Percentiles rank a stretch among this genome's conserved stretches.
Evolutionary conservation across 2,888 invertebrate species (phyloP).

Genomic region (Eupithecia dodoneata): DNA sequence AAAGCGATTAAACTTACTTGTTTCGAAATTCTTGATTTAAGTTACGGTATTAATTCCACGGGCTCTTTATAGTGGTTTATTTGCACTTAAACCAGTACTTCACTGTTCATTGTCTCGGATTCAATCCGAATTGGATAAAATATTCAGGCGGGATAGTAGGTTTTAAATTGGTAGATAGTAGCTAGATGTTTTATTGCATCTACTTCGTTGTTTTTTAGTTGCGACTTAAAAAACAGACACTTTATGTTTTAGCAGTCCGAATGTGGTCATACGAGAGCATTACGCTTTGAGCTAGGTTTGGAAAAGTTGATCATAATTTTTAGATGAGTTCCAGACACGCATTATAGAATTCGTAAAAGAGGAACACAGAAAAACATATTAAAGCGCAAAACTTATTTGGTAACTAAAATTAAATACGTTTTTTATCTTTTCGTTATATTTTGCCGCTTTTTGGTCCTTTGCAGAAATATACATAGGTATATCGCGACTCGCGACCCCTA

Average conservation of each 20-base stretch:
- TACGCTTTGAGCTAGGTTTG: no score
- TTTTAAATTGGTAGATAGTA: not conserved
- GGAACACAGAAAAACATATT: no score
- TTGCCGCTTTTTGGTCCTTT: not conserved
- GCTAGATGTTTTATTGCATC: not conserved
- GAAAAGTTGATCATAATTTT: no score
- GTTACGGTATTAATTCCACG: slow-evolving; percentile 8
- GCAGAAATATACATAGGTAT: not conserved
- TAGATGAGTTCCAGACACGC: not conserved
- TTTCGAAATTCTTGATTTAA: slow-evolving; percentile 6
- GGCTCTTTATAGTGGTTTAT: slow-evolving; percentile 14
- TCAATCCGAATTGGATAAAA: slow-evolving; percentile 1
- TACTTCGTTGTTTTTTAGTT: not conserved
- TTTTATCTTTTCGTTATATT: not conserved
- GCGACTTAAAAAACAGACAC: not conserved
- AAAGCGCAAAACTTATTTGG: no score
- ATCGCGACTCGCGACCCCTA: not conserved
- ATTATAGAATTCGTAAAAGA: not conserved
- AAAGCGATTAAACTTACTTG: slow-evolving; percentile 50
- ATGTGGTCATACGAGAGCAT: not conserved
- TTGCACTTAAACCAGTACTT: slow-evolving; percentile 1
- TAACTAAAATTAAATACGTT: not conserved
- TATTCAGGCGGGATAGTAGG: not conserved
- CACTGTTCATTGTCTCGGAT: not conserved
- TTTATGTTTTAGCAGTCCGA: not conserved